A percentile compares a stretch with the other conserved stretches of the same genome.
phyloP scores from a whole-genome alignment of 53 echinoderm and acorn worm genomes.

The Patiria pectinifera region DNA sequence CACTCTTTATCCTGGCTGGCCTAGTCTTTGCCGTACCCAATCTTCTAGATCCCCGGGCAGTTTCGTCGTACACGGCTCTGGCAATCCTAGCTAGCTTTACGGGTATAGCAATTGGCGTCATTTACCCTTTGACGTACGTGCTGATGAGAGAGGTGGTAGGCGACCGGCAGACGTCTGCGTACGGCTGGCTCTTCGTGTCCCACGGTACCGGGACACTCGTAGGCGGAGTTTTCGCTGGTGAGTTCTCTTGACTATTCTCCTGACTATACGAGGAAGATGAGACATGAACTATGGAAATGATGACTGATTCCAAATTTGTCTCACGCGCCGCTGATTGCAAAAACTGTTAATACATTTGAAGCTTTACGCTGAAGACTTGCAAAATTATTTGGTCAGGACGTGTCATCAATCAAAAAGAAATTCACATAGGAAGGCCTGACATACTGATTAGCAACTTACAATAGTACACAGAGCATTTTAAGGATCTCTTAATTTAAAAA shows the following conservation, averaged over 20 bases:
- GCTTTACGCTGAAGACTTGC: too few relatives aligned
- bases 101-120: slow-evolving; percentile 3
- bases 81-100: not conserved
- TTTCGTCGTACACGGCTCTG: slow-evolving; percentile 8
- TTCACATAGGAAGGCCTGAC: too few relatives aligned
- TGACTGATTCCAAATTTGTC: too few relatives aligned
- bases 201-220: not conserved
- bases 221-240: slow-evolving; percentile 36
- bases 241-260: not conserved
- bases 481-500: too few relatives aligned
- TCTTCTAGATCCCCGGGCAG: not conserved
- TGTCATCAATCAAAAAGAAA: too few relatives aligned
- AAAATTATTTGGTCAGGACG: too few relatives aligned
- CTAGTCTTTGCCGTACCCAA: slow-evolving; percentile 11
- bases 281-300: too few relatives aligned
- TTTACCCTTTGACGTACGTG: not conserved
- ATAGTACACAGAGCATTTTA: too few relatives aligned
- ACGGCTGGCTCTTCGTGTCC: slow-evolving; percentile 36
- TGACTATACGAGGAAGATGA: too few relatives aligned
- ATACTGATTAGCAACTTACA: too few relatives aligned
- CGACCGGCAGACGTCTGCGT: slow-evolving; percentile 1
- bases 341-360: too few relatives aligned
- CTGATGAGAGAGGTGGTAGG: not conserved
- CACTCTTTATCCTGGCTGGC: not conserved
- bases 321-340: too few relatives aligned